A percentile compares a stretch with the other conserved stretches of the same genome.
phyloP scores from a whole-genome alignment of 2,888 invertebrate genomes.

The Spisula subtruncata region DNA sequence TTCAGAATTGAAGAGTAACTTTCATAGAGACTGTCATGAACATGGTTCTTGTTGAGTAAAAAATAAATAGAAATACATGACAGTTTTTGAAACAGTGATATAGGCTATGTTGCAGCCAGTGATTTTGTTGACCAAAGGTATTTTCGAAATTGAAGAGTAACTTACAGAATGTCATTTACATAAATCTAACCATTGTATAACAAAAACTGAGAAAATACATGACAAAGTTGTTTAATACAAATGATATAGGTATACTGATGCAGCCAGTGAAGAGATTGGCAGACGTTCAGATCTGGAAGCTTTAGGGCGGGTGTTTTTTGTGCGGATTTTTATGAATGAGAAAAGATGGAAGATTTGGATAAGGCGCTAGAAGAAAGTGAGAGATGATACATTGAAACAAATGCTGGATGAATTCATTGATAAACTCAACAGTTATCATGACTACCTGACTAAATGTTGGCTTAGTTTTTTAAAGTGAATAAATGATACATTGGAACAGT shows the following conservation, averaged over 20 bases:
- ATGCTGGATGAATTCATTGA: background rate
- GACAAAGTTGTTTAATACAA: background rate
- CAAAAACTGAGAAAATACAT: background rate
- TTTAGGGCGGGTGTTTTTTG: background rate
- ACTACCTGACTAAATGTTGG: too few species aligned
- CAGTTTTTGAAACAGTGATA: background rate
- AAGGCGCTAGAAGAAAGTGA: background rate
- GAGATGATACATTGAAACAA: background rate
- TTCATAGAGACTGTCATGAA: too few species aligned
- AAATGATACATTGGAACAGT: too few species aligned
- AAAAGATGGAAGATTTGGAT: background rate
- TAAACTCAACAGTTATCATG: background rate
- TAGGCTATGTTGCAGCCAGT: too few species aligned
- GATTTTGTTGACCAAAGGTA: too few species aligned
- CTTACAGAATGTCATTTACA: too few species aligned
- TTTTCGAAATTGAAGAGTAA: too few species aligned
- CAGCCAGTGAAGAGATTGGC: slow-evolving; percentile 16
- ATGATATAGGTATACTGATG: background rate
- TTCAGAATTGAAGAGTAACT: too few species aligned
- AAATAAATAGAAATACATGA: background rate
- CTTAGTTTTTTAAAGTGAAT: too few species aligned
- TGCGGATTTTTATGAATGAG: background rate
- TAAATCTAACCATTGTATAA: too few species aligned
- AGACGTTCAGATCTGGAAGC: background rate
- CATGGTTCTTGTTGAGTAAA: too few species aligned